phyloP scores from a whole-genome alignment of 2,113 vertebrate species.

The Scatophagus argus region DNA sequence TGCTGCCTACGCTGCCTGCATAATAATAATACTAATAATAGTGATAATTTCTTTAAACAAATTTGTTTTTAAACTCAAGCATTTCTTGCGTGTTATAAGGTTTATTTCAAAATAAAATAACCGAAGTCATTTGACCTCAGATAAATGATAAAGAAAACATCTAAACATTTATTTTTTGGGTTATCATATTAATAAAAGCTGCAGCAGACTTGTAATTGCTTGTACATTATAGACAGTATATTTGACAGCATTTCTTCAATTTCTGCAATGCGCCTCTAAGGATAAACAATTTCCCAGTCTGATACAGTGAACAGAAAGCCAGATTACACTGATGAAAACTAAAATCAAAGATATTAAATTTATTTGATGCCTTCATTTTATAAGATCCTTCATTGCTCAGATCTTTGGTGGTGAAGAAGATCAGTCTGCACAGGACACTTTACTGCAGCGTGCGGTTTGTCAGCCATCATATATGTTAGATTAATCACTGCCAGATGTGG shows the following conservation, averaged over 20 bases:
- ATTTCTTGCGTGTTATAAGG: neutral
- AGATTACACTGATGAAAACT: neutral
- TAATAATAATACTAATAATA: neutral
- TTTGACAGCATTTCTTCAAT: neutral
- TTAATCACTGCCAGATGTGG: neutral
- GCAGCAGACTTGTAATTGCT: neutral
- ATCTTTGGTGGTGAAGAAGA: neutral
- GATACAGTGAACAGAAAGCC: neutral
- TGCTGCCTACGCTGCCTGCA: neutral
- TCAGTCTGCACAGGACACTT: neutral
- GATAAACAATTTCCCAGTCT: neutral
- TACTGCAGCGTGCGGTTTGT: neutral
- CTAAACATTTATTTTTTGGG: neutral
- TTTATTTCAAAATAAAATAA: neutral
- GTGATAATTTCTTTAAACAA: neutral
- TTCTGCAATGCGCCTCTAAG: too few species aligned
- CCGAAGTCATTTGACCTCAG: neutral
- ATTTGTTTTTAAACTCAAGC: too few species aligned
- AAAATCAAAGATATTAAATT: neutral
- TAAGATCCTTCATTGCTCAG: neutral
- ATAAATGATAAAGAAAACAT: neutral
- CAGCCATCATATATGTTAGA: neutral
- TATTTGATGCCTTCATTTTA: neutral
- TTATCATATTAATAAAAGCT: neutral
- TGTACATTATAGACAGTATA: neutral